These are phyloP conservation scores for Anticlea derivata DNA, from an alignment of 2,888 invertebrate genomes.

Conservation along the genomic window DNA sequence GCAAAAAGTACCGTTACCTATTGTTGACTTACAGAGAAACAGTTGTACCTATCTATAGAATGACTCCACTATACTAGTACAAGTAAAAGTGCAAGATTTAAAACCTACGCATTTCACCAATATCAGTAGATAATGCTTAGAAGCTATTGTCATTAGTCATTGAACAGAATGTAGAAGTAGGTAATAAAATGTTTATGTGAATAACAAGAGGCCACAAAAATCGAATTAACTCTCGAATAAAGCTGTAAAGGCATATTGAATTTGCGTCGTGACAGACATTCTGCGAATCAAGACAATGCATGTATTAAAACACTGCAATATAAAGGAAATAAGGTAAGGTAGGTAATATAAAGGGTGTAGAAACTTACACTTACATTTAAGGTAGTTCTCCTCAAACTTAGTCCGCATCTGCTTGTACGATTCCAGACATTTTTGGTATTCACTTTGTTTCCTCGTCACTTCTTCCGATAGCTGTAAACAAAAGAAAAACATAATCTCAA, in stretches of 20 bases:
- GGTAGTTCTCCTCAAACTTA: constrained; percentile 96
- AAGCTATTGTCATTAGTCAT: too few relatives aligned
- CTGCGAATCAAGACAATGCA: constrained; percentile 21
- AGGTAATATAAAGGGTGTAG: constrained; percentile 12
- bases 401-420: constrained; percentile 94
- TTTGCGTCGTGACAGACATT: constrained; percentile 18
- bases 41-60: too few relatives aligned
- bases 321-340: background rate
- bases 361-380: constrained; percentile 87
- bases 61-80: too few relatives aligned
- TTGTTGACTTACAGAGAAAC: too few relatives aligned
- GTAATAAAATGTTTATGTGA: constrained; percentile 3
- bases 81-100: background rate
- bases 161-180: background rate
- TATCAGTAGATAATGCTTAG: too few relatives aligned
- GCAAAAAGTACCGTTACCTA: too few relatives aligned
- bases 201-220: constrained; percentile 12
- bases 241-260: constrained; percentile 22
- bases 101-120: too few relatives aligned
- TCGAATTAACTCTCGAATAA: constrained; percentile 13
- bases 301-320: constrained; percentile 14
- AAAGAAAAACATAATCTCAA: constrained; percentile 28
- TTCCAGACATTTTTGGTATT: constrained; percentile 96
- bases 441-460: constrained; percentile 92
- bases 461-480: constrained; percentile 92